A percentile compares a stretch with the other conserved stretches of the same genome.
These are phyloP conservation scores for Sardina pilchardus DNA, from an alignment of 2,113 vertebrate species.

Conservation along the genomic window DNA sequence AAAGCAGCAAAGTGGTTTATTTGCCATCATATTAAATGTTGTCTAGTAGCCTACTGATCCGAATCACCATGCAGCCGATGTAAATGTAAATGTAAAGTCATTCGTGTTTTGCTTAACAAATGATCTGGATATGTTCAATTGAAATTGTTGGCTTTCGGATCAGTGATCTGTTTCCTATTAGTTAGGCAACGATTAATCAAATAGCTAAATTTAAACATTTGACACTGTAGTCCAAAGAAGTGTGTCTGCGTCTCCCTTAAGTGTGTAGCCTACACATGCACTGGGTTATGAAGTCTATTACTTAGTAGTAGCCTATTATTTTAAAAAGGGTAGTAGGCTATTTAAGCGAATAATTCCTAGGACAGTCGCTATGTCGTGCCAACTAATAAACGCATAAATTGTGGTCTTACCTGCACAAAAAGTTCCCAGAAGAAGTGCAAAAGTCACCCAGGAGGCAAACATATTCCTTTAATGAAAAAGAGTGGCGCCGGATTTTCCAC, in stretches of 20 bases:
- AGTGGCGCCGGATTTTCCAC: slow-evolving; percentile 53
- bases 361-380: background rate
- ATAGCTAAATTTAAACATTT: background rate
- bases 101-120: background rate
- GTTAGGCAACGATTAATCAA: background rate
- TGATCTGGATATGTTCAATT: background rate
- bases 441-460: slow-evolving; percentile 74
- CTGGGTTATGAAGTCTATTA: background rate
- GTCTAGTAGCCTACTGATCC: background rate
- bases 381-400: background rate
- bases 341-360: background rate
- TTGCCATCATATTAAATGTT: background rate
- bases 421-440: slow-evolving; percentile 80
- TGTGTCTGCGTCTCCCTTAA: background rate
- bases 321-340: background rate
- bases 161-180: background rate
- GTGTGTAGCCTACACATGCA: background rate
- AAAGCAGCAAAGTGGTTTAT: background rate
- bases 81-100: background rate
- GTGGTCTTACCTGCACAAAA: slow-evolving; percentile 79
- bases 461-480: slow-evolving; percentile 68
- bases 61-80: background rate
- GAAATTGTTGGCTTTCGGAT: background rate
- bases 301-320: background rate
- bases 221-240: background rate